Evolutionary conservation across 2,888 invertebrate species (phyloP).

Genomic region (Axea sp.): DNA sequence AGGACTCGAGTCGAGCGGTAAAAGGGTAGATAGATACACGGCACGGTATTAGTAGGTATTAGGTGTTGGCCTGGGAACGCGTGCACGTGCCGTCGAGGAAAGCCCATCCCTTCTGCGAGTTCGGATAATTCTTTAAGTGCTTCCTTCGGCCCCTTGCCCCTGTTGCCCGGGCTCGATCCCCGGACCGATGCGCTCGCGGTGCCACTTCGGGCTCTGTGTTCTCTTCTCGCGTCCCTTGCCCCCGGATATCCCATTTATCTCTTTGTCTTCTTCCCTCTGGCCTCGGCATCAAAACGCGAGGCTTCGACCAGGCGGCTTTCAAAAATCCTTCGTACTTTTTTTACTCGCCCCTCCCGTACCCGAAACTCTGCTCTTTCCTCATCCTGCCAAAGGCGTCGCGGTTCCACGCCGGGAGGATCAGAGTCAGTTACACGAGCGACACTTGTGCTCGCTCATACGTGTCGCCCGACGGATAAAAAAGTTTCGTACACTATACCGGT

Average conservation of each 20-base stretch:
- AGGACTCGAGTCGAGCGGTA: conserved; percentile 77
- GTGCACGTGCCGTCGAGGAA: conserved; percentile 76
- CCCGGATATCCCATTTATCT: conserved; percentile 31
- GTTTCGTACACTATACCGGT: conserved; percentile 57
- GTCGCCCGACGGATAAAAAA: conserved; percentile 59
- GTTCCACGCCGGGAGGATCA: conserved; percentile 65
- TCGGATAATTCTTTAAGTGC: conserved; percentile 80
- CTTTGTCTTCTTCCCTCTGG: conserved; percentile 49
- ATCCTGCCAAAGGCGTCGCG: conserved; percentile 63
- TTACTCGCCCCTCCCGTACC: conserved; percentile 13
- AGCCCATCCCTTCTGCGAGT: conserved; percentile 73
- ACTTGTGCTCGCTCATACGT: conserved; percentile 63
- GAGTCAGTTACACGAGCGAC: conserved; percentile 61
- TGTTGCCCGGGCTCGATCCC: conserved; percentile 57
- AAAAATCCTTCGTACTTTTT: conserved; percentile 61
- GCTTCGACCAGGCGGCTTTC: conserved; percentile 61
- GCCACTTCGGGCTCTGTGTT: conserved; percentile 57
- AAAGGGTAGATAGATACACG: conserved; percentile 79
- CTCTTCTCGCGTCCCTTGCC: conserved; percentile 25
- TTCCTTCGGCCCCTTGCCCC: conserved; percentile 72
- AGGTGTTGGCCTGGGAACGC: conserved; percentile 79
- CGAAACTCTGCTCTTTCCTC: conserved; percentile 45
- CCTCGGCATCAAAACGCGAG: conserved; percentile 54
- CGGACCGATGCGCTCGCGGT: conserved; percentile 62
- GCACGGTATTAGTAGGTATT: conserved; percentile 79